A percentile compares a stretch with the other conserved stretches of the same genome.
These are phyloP conservation scores for Pantala flavescens DNA, from an alignment of 1,140 invertebrate genomes.

Conservation along the genomic window DNA sequence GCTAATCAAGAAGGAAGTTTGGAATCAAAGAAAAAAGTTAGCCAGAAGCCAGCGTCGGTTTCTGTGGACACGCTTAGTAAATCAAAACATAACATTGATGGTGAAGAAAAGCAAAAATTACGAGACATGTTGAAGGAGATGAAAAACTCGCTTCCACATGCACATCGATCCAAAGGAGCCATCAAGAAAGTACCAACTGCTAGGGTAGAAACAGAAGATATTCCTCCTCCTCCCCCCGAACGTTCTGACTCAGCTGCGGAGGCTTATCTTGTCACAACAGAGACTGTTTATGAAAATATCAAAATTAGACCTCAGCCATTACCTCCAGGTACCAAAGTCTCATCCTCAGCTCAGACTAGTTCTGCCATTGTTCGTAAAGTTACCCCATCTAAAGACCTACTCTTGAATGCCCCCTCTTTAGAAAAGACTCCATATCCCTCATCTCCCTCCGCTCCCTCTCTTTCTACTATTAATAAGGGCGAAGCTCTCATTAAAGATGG, in stretches of 20 bases:
- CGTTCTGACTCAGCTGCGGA: constrained; percentile 21
- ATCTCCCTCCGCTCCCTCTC: not conserved
- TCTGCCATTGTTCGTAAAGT: constrained; percentile 34
- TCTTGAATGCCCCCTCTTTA: not conserved
- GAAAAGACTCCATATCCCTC: not conserved
- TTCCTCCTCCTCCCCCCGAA: not conserved
- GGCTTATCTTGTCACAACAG: constrained; percentile 25
- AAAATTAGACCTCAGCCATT: constrained; percentile 23
- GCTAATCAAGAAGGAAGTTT: not conserved
- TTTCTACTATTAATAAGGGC: constrained; percentile 17
- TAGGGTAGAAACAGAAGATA: not conserved
- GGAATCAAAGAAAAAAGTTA: not conserved
- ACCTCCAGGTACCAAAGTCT: constrained; percentile 35
- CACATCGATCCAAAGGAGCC: constrained; percentile 25
- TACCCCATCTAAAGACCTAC: constrained; percentile 18
- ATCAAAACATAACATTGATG: constrained; percentile 20
- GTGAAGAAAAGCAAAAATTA: constrained; percentile 41
- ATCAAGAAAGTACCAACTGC: constrained; percentile 18
- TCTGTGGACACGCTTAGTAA: not conserved
- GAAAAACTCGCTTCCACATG: constrained; percentile 52
- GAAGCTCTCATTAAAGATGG: constrained; percentile 29
- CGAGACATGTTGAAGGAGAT: constrained; percentile 54
- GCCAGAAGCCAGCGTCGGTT: not conserved
- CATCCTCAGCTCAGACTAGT: constrained; percentile 40
- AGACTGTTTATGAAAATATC: constrained; percentile 27